phyloP scores from a whole-genome alignment of 2,113 vertebrate genomes.

The Menidia beryllina region DNA sequence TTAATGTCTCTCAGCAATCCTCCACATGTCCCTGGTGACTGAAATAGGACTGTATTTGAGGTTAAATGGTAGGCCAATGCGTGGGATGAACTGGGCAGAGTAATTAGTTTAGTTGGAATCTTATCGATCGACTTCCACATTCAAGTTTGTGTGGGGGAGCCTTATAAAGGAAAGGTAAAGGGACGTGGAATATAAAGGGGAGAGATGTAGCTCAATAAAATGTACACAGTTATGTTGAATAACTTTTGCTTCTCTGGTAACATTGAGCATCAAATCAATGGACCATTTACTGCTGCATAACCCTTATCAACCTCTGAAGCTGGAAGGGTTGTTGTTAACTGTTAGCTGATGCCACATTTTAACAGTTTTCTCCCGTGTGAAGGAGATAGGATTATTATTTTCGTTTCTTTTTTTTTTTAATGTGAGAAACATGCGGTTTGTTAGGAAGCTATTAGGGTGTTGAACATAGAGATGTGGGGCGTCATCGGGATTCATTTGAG shows the following conservation, averaged over 20 bases:
- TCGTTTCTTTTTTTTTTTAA: too few species aligned
- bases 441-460: constrained; percentile 36
- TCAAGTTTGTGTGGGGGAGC: constrained; percentile 37
- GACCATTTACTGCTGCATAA: constrained; percentile 48
- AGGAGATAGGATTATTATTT: constrained; percentile 4
- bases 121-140: constrained; percentile 55
- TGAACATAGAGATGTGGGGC: constrained; percentile 19
- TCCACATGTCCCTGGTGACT: constrained; percentile 7
- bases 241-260: constrained; percentile 7
- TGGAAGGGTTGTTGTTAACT: constrained; percentile 31
- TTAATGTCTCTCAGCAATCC: neutral
- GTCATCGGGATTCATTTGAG: constrained; percentile 25
- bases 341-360: constrained; percentile 9
- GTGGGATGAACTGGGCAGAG: constrained; percentile 26
- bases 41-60: constrained; percentile 21
- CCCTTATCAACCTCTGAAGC: constrained; percentile 18
- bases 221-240: constrained; percentile 26
- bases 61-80: constrained; percentile 50
- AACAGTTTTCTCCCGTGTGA: constrained; percentile 14
- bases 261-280: constrained; percentile 42
- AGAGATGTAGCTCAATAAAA: constrained; percentile 14
- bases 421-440: constrained; percentile 11
- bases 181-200: constrained; percentile 3
- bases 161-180: constrained; percentile 30
- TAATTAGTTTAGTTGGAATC: constrained; percentile 62